These are phyloP conservation scores for Diadumene lineata DNA, from an alignment of 92 coral and sea anemone genomes.

Conservation along the genomic window DNA sequence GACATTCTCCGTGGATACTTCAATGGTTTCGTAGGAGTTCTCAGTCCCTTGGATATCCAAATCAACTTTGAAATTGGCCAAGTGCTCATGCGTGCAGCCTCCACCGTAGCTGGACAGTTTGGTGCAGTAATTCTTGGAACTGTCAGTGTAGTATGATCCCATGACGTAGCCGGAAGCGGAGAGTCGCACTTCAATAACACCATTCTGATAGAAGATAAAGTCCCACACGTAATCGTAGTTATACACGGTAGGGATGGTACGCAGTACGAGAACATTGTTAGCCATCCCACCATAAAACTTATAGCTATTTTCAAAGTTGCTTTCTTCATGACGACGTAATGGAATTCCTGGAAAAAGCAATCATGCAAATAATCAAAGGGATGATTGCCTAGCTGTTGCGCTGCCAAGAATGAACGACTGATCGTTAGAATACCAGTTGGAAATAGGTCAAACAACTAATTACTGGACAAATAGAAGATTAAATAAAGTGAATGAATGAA, in stretches of 20 bases:
- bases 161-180: conserved; percentile 73
- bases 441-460: too few relatives aligned
- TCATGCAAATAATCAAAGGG: background rate
- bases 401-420: background rate
- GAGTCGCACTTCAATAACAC: conserved; percentile 64
- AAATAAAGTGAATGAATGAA: too few relatives aligned
- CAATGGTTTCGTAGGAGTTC: conserved; percentile 79
- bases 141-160: conserved; percentile 52
- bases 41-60: conserved; percentile 67
- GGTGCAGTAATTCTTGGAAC: conserved; percentile 52
- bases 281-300: conserved; percentile 78
- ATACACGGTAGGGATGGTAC: conserved; percentile 65
- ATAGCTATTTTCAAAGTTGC: conserved; percentile 60
- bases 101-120: conserved; percentile 48
- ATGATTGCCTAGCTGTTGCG: background rate
- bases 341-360: conserved; percentile 52
- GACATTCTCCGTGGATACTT: conserved; percentile 69
- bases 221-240: conserved; percentile 80
- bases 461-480: too few relatives aligned
- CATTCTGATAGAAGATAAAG: conserved; percentile 72
- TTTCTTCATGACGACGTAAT: conserved; percentile 70
- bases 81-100: conserved; percentile 76
- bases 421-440: too few relatives aligned
- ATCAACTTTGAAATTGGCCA: conserved; percentile 79
- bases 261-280: conserved; percentile 58